Base-by-base conservation (phyloP, 2,797 vertebrate species). In the Poecilia gillii region DNA sequence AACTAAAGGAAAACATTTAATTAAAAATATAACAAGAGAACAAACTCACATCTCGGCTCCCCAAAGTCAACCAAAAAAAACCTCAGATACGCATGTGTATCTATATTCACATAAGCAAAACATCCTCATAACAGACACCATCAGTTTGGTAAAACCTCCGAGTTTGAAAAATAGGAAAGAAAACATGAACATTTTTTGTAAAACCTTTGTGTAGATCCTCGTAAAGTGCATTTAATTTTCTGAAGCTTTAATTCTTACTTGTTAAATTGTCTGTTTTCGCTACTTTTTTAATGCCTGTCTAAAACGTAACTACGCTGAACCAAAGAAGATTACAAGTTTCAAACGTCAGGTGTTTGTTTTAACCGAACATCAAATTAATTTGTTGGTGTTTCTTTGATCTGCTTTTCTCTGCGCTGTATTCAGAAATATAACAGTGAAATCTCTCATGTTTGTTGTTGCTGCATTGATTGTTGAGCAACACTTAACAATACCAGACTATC, bases 401-500 rank as follows among this genome's bases (percentile, higher is more conserved):
- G 68, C 70, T 66, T 82, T 87, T 81, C 74, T 75, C 77, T 59
- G 39, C 31, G 83, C 80, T 70, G 20, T 80, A 79, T 72, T 68
- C 0, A 73, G 43, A 72, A 46, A 73, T 57, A 57, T 68, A 3
- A 49, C 62, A 76, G 46, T 39, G 31, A 28, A 75, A 41, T 75
- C 39, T 23, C 25, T 23, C 45, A n/a, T 47, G 36, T 62, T 47
- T 4, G 6, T 36, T 46, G 57, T 79, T 39, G 33, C 14, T 74
- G 72, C 47, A 39, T 0, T 33, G 23, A 59, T 12, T 1, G 41
- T 71, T 5, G 12, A 49, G 76, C 68, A 57, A 59, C 6, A 70
- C 53, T 59, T 51, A 73, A 31, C 14, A 47, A 53, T 43, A 3
- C 18, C 64, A 68, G 64, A 41, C 36, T 12, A 4, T 82, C 33